Percentiles rank a stretch among this genome's conserved stretches.
These are phyloP conservation scores for Tenthredo amoena DNA, from an alignment of 2,888 invertebrate species.

Conservation along the genomic window DNA sequence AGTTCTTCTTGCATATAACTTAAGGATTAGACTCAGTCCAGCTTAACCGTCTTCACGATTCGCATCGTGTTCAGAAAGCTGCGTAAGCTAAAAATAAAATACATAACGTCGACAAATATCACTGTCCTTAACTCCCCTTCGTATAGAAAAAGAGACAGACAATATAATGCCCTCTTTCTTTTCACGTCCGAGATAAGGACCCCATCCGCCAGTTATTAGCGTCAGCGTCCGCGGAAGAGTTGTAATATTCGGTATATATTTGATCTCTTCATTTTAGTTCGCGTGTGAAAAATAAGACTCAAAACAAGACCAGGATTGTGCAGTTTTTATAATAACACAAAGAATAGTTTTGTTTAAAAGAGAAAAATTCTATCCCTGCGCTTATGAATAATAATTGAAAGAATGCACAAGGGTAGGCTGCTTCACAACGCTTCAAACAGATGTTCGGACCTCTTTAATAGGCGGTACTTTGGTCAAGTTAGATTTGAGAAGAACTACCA, in stretches of 20 bases:
- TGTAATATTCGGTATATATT: not conserved
- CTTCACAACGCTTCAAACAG: not conserved
- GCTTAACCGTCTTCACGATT: constrained; percentile 31
- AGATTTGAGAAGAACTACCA: not conserved
- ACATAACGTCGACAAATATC: constrained; percentile 7
- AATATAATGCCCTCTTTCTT: not conserved
- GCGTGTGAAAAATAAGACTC: not conserved
- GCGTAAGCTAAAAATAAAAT: constrained; percentile 18
- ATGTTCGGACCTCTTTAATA: not conserved
- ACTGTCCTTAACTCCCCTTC: not conserved
- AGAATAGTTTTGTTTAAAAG: not conserved
- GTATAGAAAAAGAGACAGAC: not conserved
- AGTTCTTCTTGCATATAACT: constrained; percentile 15
- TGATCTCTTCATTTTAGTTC: not conserved
- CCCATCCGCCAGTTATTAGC: not conserved
- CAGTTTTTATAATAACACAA: not conserved
- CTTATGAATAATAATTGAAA: not conserved
- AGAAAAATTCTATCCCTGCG: not conserved
- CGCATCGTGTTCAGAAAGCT: constrained; percentile 37
- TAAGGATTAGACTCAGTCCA: constrained; percentile 36
- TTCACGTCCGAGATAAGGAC: not conserved
- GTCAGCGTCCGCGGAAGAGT: not conserved
- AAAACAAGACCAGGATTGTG: not conserved
- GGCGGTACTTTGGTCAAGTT: not conserved
- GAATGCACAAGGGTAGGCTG: not conserved